phyloP scores from a whole-genome alignment of 2,888 invertebrate species.

The Apodemia zela region DNA sequence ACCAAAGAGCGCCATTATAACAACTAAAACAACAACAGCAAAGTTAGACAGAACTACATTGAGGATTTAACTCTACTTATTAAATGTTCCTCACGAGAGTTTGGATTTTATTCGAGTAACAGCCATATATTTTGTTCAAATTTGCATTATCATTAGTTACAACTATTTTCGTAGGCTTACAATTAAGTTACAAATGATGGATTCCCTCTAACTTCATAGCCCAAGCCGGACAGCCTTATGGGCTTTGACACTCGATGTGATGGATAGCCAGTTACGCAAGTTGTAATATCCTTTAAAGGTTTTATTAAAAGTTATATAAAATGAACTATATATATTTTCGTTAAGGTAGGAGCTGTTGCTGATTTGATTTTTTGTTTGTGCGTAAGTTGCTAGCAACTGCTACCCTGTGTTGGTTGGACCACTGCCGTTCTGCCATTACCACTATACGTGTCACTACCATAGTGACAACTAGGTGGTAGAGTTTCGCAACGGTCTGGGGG shows the following conservation, averaged over 20 bases:
- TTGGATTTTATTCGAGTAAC: constrained; percentile 40
- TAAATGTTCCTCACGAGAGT: constrained; percentile 40
- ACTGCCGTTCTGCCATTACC: no score
- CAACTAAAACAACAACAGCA: constrained; percentile 52
- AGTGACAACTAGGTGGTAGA: no score
- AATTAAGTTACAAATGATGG: constrained; percentile 69
- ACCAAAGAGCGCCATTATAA: constrained; percentile 61
- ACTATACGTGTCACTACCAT: no score
- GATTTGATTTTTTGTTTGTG: no score
- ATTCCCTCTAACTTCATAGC: constrained; percentile 50
- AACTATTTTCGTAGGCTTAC: constrained; percentile 41
- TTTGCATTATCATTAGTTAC: constrained; percentile 21
- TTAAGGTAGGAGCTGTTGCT: no score
- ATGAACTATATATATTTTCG: not conserved
- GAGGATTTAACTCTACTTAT: constrained; percentile 54
- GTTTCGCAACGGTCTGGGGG: no score
- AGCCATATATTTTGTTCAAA: constrained; percentile 18
- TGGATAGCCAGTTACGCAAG: constrained; percentile 51
- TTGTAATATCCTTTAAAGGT: constrained; percentile 13
- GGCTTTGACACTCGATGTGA: constrained; percentile 60
- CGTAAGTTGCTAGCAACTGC: no score
- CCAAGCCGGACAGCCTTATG: constrained; percentile 38
- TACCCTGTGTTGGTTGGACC: no score
- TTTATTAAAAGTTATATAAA: not conserved
- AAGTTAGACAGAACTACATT: constrained; percentile 58